Conservation (phyloP, 2,797 vertebrate genomes). For the Decapterus maruadsi region DNA sequence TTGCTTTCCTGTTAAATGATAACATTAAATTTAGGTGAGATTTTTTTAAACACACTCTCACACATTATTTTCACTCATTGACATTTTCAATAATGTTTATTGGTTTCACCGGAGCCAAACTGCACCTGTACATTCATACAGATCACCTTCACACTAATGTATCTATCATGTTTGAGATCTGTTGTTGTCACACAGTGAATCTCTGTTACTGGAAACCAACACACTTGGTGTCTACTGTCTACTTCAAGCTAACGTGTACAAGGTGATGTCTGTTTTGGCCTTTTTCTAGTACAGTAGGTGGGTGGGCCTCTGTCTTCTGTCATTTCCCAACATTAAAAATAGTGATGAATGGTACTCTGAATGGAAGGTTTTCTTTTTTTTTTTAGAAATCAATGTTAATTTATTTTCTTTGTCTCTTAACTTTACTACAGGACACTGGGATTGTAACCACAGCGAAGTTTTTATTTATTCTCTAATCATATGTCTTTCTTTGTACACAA, state of each 20-base stretch:
- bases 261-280: constrained; percentile 31
- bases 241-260: neutral
- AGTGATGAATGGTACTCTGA: constrained; percentile 59
- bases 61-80: neutral
- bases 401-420: constrained; percentile 77
- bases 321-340: constrained; percentile 41
- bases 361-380: constrained; percentile 20
- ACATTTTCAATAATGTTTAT: neutral
- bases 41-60: neutral
- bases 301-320: constrained; percentile 34
- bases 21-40: constrained; percentile 5
- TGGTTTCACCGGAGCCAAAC: constrained; percentile 11
- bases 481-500: constrained; percentile 67
- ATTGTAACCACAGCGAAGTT: constrained; percentile 77
- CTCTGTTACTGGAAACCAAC: constrained; percentile 45
- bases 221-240: constrained; percentile 5
- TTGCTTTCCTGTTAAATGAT: constrained; percentile 27
- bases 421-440: constrained; percentile 77
- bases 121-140: constrained; percentile 11
- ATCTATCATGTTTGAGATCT: constrained; percentile 10
- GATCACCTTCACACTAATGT: constrained; percentile 1
- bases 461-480: constrained; percentile 87
- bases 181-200: constrained; percentile 20
- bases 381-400: constrained; percentile 76
- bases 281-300: constrained; percentile 46